These are phyloP conservation scores for Galemys pyrenaicus DNA, from an alignment of 2,113 vertebrate genomes.

Conservation along the genomic window DNA sequence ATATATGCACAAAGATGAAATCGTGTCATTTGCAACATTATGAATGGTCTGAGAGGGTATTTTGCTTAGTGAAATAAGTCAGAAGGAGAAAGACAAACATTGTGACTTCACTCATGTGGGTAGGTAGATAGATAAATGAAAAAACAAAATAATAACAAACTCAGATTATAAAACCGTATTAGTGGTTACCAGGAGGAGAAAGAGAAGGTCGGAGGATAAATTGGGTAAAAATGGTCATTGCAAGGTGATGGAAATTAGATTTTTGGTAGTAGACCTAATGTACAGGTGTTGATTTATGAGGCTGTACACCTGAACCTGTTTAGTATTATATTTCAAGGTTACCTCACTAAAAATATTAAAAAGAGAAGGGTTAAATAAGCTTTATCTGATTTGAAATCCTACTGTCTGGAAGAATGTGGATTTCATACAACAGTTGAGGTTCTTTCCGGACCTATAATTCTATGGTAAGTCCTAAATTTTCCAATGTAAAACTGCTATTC, in stretches of 20 bases:
- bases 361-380: not conserved
- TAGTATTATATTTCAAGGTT: not conserved
- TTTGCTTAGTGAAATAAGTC: not conserved
- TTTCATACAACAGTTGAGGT: not conserved
- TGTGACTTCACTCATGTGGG: not conserved
- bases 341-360: not conserved
- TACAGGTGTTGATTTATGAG: not conserved
- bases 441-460: not conserved
- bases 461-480: not conserved
- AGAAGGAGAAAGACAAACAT: not conserved
- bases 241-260: not conserved
- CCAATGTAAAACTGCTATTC: slow-evolving; percentile 20
- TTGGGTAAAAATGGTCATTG: not conserved
- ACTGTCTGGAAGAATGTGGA: not conserved
- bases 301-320: not conserved
- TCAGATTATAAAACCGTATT: not conserved
- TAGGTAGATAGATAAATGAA: not conserved
- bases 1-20: not conserved
- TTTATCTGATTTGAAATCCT: slow-evolving; percentile 27
- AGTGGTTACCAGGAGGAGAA: not conserved
- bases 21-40: not conserved
- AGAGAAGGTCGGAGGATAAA: not conserved
- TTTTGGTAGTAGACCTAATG: not conserved
- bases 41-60: not conserved
- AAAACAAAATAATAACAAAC: not conserved